phyloP scores from a whole-genome alignment of 2,113 vertebrate genomes.

The Syrrhaptes paradoxus region DNA sequence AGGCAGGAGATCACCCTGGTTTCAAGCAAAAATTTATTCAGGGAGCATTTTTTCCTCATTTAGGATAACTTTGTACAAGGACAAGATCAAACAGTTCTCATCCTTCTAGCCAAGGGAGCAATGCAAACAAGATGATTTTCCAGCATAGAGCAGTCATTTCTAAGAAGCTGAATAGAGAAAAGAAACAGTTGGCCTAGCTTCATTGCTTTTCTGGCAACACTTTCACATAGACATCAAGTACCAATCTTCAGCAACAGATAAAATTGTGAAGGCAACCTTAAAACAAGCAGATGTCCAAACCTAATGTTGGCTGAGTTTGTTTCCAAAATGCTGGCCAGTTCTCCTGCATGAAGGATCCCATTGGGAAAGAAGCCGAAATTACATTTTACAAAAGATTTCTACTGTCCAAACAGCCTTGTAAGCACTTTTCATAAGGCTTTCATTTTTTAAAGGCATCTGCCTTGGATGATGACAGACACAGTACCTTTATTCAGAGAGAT shows the following conservation, averaged over 20 bases:
- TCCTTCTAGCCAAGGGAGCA: neutral
- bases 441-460: neutral
- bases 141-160: neutral
- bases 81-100: neutral
- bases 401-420: constrained; percentile 15
- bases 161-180: neutral
- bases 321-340: constrained; percentile 39
- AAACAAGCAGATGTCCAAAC: constrained; percentile 60
- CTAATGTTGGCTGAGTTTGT: constrained; percentile 14
- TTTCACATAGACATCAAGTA: constrained; percentile 51
- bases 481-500: constrained; percentile 37
- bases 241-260: constrained; percentile 47
- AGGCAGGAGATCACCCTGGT: neutral
- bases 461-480: constrained; percentile 1
- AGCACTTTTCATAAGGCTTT: constrained; percentile 26
- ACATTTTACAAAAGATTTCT: constrained; percentile 19
- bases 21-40: neutral
- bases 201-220: constrained; percentile 44
- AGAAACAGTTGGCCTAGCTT: constrained; percentile 36
- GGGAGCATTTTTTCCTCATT: neutral
- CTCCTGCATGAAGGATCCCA: neutral
- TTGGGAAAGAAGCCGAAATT: constrained; percentile 1
- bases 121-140: constrained; percentile 24
- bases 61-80: neutral
- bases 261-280: constrained; percentile 66